These are phyloP conservation scores for Huso huso DNA, from an alignment of 2,797 vertebrate species.

Conservation along the genomic window DNA sequence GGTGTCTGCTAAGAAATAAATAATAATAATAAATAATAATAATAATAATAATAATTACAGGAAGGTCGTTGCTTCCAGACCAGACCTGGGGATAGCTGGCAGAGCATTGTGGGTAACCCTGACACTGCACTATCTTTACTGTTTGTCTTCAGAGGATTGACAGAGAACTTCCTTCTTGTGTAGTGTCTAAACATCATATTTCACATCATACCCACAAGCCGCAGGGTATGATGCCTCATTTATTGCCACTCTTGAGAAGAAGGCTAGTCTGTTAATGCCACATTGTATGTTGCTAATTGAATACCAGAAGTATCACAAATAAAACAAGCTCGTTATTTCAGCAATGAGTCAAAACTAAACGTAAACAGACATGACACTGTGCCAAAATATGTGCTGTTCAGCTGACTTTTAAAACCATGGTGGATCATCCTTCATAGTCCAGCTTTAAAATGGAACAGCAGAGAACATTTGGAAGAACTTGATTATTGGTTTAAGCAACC, in stretches of 20 bases:
- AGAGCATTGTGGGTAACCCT: slow-evolving; percentile 3
- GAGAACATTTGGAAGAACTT: slow-evolving; percentile 17
- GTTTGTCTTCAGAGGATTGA: slow-evolving; percentile 3
- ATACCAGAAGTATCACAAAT: slow-evolving; percentile 6
- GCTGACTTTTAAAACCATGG: no score
- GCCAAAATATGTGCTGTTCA: no score
- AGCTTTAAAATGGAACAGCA: slow-evolving; percentile 6
- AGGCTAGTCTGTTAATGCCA: slow-evolving; percentile 7
- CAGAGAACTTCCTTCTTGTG: slow-evolving; percentile 8
- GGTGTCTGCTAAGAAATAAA: no score
- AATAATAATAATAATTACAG: neutral
- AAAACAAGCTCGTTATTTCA: neutral
- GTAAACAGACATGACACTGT: neutral
- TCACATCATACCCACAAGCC: neutral
- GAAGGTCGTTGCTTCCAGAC: neutral
- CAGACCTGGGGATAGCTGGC: slow-evolving; percentile 1
- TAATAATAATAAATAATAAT: no score
- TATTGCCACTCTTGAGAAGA: neutral
- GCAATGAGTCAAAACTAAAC: neutral
- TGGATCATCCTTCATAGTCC: no score
- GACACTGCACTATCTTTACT: slow-evolving; percentile 5
- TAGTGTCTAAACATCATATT: neutral
- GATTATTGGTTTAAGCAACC: no score
- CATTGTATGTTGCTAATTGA: neutral
- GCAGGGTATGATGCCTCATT: neutral